Base-by-base conservation (phyloP, 1,140 invertebrate species). In the Laupala kohalensis region DNA sequence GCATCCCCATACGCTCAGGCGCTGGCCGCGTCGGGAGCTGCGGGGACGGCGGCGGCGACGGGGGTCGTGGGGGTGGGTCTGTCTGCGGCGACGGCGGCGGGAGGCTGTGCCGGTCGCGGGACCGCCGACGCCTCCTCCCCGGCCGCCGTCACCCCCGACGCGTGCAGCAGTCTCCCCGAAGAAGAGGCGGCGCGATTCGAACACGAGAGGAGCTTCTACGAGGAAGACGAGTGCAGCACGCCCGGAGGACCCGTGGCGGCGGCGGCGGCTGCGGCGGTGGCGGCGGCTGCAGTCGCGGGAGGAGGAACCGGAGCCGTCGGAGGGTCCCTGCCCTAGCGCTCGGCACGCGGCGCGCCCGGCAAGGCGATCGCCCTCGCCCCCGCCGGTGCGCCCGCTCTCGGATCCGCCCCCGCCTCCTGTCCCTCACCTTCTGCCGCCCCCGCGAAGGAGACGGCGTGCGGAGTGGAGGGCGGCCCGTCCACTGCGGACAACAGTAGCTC, bases 1-100 rank as follows among this genome's bases (percentile, higher is more conserved):
- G 83, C 84, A 67, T 84, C 85, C 73, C 86, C 88, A 67, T 90
- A 88, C 80, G 83, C 83, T 6, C 12, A 25, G 4, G 29, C 64
- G n/a, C 72, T 73, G 5, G 62, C 6, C 6, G 6, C 30, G 30
- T 6, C 30, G 30, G 30, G 30, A 15, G 6, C 15, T 6, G 25
- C 4, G 68, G 24, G 5, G 71, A 67, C 9, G 67, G 65, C 15
- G 71, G 65, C 65, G 53, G 65, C 26, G 67, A 23, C 2, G 26
- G 19, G 4, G 26, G 26, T 27, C 67, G 29, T n/a, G 23, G 67
- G 25, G 29, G 27, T 30, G 67, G 67, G 6, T 15, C 6, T 37
- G 30, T 6, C 6, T 6, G 30, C 30, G 30, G 30, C 30, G 30
- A 15, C 30, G 30, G 30, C 30, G 23, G 64, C 23, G 64, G 64